phyloP scores from a whole-genome alignment of 2,113 vertebrate species.

The Sprattus sprattus region DNA sequence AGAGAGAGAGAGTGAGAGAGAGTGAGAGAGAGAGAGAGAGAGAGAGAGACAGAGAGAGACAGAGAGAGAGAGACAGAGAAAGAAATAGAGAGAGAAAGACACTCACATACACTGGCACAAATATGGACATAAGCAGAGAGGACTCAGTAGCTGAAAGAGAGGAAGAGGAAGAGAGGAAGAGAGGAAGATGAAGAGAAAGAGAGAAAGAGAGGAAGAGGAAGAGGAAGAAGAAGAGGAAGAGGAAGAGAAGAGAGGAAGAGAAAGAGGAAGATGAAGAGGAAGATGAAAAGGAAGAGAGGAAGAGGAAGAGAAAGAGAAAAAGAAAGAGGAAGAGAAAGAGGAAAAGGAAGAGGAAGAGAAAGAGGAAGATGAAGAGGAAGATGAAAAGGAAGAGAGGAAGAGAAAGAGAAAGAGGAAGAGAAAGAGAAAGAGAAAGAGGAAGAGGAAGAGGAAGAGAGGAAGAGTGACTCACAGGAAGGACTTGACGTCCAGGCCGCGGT shows the following conservation, averaged over 20 bases:
- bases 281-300: background rate
- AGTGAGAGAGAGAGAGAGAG: background rate
- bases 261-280: constrained; percentile 6
- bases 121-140: too few species aligned
- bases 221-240: background rate
- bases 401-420: background rate
- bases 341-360: background rate
- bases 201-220: background rate
- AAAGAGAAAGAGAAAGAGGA: constrained; percentile 15
- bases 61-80: background rate
- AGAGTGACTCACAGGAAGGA: constrained; percentile 95
- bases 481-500: constrained; percentile 95
- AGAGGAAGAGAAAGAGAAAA: background rate
- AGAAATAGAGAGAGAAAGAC: background rate
- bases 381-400: background rate
- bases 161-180: background rate
- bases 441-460: constrained; percentile 5
- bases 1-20: background rate
- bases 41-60: background rate
- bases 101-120: background rate
- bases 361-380: background rate
- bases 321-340: background rate
- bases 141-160: background rate
- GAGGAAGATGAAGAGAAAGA: background rate
- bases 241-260: constrained; percentile 6